Evolutionary conservation across 2,797 vertebrate species (phyloP).

Genomic region (Phylloscopus collybita): DNA sequence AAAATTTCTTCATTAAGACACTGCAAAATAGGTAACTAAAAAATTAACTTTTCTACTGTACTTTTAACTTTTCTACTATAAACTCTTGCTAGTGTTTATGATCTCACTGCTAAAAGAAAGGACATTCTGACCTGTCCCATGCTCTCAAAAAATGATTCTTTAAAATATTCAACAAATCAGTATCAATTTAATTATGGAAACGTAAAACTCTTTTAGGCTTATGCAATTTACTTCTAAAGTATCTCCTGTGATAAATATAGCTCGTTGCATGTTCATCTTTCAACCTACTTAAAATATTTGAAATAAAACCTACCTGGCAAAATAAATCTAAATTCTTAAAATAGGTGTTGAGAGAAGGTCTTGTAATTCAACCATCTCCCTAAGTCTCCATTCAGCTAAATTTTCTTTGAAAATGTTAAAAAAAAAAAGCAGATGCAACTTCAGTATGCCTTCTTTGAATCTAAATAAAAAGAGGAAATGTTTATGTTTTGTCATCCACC

Average conservation of each 20-base stretch:
- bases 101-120: background rate
- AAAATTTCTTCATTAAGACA: background rate
- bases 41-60: background rate
- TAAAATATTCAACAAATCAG: slow-evolving; percentile 42
- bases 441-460: background rate
- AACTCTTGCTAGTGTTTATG: background rate
- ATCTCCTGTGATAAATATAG: slow-evolving; percentile 21
- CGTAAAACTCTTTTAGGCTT: background rate
- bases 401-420: background rate
- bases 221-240: slow-evolving; percentile 5
- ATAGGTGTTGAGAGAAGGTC: background rate
- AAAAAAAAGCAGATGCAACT: slow-evolving; percentile 27
- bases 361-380: background rate
- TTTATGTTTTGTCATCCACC: slow-evolving; percentile 33
- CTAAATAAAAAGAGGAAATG: slow-evolving; percentile 10
- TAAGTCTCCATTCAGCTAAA: background rate
- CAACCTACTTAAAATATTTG: slow-evolving; percentile 24
- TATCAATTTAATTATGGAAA: slow-evolving; percentile 29
- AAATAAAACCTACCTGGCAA: slow-evolving; percentile 30
- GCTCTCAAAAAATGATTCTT: slow-evolving; percentile 5
- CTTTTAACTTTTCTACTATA: background rate
- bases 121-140: background rate
- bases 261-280: background rate
- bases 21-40: background rate
- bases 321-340: slow-evolving; percentile 27